Conservation (phyloP, 2,888 invertebrate species). For the Parnassius orleans region DNA sequence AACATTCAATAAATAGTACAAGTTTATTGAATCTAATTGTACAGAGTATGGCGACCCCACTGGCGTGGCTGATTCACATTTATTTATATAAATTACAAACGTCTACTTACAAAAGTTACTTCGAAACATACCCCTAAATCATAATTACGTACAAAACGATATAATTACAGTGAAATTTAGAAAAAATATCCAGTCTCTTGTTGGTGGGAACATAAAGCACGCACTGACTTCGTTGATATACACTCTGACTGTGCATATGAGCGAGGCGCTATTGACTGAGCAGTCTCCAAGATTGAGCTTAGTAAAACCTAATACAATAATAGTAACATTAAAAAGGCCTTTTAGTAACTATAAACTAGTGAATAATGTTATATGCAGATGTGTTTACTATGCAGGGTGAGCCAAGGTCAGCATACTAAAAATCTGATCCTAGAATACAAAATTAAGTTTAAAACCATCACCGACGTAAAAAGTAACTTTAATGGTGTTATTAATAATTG, state of each 20-base stretch:
- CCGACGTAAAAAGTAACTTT: no score
- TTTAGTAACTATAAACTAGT: no score
- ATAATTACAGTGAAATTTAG: conserved; percentile 37
- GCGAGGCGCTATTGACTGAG: not conserved
- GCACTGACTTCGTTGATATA: conserved; percentile 21
- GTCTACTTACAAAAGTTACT: conserved; percentile 27
- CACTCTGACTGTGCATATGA: not conserved
- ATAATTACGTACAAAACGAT: conserved; percentile 35
- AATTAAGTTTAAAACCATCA: no score
- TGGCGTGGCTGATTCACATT: conserved; percentile 27
- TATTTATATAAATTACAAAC: conserved; percentile 32
- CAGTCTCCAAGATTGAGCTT: not conserved
- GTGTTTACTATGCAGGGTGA: no score
- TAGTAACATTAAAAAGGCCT: no score
- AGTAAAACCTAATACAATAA: not conserved
- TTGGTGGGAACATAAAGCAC: conserved; percentile 41
- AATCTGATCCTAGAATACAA: no score
- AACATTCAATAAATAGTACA: conserved; percentile 63
- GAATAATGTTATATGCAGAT: no score
- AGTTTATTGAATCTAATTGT: conserved; percentile 58
- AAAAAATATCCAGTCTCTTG: conserved; percentile 51
- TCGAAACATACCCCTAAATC: conserved; percentile 28
- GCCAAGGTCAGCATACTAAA: no score
- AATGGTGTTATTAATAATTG: no score
- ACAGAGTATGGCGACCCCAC: conserved; percentile 42